A percentile compares a stretch with the other conserved stretches of the same genome.
These are phyloP conservation scores for Natator depressus DNA, from an alignment of 2,113 vertebrate species.

Conservation along the genomic window DNA sequence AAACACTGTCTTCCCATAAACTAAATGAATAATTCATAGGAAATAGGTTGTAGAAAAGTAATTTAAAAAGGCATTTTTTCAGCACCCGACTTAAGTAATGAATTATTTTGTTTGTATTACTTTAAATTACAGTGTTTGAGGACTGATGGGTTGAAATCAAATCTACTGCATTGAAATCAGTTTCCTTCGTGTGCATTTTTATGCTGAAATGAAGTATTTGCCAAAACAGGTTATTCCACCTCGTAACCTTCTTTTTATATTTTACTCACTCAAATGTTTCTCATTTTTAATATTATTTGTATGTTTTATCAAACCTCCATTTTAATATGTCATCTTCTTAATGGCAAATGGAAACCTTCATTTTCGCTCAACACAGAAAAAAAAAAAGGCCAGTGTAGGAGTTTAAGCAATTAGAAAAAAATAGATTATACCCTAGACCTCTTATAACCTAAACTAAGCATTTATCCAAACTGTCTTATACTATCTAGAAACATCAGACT, in stretches of 20 bases:
- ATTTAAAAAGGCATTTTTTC: slow-evolving; percentile 55
- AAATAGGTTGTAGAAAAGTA: slow-evolving; percentile 42
- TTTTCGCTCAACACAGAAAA: not conserved
- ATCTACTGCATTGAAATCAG: slow-evolving; percentile 43
- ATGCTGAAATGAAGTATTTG: slow-evolving; percentile 52
- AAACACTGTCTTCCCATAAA: slow-evolving; percentile 49
- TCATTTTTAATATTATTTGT: slow-evolving; percentile 1
- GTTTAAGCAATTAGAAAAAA: slow-evolving; percentile 10
- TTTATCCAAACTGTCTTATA: not conserved
- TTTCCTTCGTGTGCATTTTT: slow-evolving; percentile 57
- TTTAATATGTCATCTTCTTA: slow-evolving; percentile 10
- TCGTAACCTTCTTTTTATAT: not conserved
- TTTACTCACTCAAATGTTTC: not conserved
- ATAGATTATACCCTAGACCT: not conserved
- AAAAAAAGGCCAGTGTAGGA: not conserved
- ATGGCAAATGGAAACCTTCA: slow-evolving; percentile 7
- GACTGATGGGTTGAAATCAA: slow-evolving; percentile 35
- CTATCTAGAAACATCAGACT: not conserved
- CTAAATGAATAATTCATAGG: slow-evolving; percentile 64
- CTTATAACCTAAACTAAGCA: not conserved
- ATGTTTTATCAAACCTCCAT: not conserved
- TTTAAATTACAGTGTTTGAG: slow-evolving; percentile 54
- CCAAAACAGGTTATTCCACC: not conserved
- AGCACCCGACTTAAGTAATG: slow-evolving; percentile 47
- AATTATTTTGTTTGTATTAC: slow-evolving; percentile 60